These are phyloP conservation scores for Eptesicus fuscus DNA, from an alignment of 2,113 vertebrate genomes.

Conservation along the genomic window DNA sequence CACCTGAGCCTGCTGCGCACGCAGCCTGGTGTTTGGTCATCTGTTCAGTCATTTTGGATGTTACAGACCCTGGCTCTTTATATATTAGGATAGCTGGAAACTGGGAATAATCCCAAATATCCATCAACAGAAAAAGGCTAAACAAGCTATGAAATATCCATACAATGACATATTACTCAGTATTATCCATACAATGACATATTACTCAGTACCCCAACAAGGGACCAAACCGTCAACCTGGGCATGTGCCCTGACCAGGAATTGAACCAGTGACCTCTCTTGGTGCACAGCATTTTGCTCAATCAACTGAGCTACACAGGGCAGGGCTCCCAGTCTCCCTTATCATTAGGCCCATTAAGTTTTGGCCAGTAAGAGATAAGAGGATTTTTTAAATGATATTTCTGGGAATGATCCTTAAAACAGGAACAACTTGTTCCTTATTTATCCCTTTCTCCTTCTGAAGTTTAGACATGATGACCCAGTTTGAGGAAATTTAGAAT, in stretches of 20 bases:
- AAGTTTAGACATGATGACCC: not conserved
- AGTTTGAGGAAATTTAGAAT: not conserved
- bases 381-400: not conserved
- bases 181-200: not conserved
- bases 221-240: too few species aligned
- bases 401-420: not conserved
- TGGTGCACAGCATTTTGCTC: too few species aligned
- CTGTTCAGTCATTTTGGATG: too few species aligned
- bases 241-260: too few species aligned
- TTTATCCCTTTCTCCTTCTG: not conserved
- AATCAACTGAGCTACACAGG: too few species aligned
- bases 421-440: not conserved
- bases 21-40: too few species aligned
- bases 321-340: not conserved
- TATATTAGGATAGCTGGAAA: not conserved
- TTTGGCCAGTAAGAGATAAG: not conserved
- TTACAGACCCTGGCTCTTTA: too few species aligned
- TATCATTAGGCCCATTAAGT: not conserved
- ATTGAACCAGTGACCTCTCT: too few species aligned
- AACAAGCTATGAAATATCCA: not conserved
- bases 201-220: not conserved
- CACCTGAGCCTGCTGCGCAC: too few species aligned
- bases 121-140: not conserved
- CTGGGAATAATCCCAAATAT: not conserved
- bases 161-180: not conserved